Evolutionary conservation across 2,113 vertebrate species (phyloP).

Genomic region (Chaetorhynchus papuensis): DNA sequence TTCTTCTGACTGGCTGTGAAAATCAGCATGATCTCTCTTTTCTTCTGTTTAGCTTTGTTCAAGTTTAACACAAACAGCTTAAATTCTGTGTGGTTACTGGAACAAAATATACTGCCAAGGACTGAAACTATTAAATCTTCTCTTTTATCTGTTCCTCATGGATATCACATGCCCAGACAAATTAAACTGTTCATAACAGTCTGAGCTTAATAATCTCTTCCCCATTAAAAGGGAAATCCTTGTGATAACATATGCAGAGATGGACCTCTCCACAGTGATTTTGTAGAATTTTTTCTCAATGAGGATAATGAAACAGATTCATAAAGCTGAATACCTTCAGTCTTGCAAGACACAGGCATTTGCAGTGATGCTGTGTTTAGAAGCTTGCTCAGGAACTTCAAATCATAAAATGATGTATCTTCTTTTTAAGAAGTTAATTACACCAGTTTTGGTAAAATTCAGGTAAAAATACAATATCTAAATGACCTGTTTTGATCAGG

Average conservation of each 20-base stretch:
- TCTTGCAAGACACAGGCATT: background rate
- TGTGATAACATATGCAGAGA: background rate
- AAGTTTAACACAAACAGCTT: conserved; percentile 47
- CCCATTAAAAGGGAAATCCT: background rate
- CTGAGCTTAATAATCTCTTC: conserved; percentile 23
- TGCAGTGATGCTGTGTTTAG: background rate
- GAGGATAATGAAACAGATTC: background rate
- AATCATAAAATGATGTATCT: background rate
- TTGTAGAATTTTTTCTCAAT: background rate
- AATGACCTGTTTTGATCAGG: background rate
- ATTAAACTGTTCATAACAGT: background rate
- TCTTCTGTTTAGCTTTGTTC: conserved; percentile 41
- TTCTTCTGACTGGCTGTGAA: conserved; percentile 1
- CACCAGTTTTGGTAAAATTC: background rate
- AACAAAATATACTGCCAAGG: conserved; percentile 37
- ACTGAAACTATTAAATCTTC: conserved; percentile 45
- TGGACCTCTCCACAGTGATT: background rate
- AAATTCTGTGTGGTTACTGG: conserved; percentile 47
- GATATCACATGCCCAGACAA: conserved; percentile 59
- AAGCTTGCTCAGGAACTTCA: background rate
- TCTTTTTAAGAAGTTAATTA: background rate
- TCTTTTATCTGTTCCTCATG: conserved; percentile 59
- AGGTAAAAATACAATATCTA: background rate
- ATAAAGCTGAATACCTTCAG: background rate
- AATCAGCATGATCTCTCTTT: conserved; percentile 25